These are phyloP conservation scores for Muraenolepis orangiensis DNA, from an alignment of 2,797 vertebrate species.

Conservation along the genomic window DNA sequence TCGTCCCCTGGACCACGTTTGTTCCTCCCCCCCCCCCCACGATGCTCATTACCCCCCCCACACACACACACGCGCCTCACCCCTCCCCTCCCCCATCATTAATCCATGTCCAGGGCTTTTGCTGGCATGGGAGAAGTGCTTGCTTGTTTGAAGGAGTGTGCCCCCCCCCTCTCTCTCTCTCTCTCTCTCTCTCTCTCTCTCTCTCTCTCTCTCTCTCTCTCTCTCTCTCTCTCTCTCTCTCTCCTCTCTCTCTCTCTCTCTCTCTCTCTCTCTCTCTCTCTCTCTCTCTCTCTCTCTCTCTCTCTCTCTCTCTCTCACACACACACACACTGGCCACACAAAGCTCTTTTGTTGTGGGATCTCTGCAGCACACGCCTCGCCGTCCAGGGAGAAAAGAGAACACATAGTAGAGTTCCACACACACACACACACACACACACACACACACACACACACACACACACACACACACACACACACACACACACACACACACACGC, in stretches of 20 bases:
- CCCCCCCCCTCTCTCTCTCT: too few relatives aligned
- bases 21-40: too few relatives aligned
- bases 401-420: conserved; percentile 29
- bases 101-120: conserved; percentile 45
- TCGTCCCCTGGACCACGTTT: neutral
- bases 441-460: neutral
- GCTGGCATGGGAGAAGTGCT: too few relatives aligned
- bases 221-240: too few relatives aligned
- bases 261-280: too few relatives aligned
- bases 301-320: neutral
- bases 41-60: too few relatives aligned
- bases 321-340: conserved; percentile 67
- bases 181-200: too few relatives aligned
- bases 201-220: too few relatives aligned
- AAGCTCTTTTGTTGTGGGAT: conserved; percentile 66
- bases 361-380: conserved; percentile 54
- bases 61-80: conserved; percentile 7
- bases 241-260: too few relatives aligned
- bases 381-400: conserved; percentile 58
- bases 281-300: neutral
- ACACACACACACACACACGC: too few relatives aligned
- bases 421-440: conserved; percentile 2
- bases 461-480: neutral
- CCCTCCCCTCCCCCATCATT: conserved; percentile 10
- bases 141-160: too few relatives aligned